Evolutionary conservation across 1,140 invertebrate genomes (phyloP).

Genomic region (Pinna nobilis): DNA sequence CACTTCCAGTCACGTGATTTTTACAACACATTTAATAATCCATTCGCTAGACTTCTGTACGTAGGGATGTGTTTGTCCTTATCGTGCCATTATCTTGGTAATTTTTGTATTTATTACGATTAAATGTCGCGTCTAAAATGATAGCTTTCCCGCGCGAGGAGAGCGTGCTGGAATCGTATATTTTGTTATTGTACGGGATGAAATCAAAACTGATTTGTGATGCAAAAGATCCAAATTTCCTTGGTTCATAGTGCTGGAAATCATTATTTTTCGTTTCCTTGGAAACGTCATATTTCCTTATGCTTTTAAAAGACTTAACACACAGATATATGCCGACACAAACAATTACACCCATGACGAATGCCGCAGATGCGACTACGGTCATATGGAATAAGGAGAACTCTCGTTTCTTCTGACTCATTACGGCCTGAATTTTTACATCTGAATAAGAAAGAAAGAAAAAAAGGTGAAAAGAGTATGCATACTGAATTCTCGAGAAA

Average conservation of each 20-base stretch:
- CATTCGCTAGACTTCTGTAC: constrained; percentile 8
- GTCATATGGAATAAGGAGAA: constrained; percentile 52
- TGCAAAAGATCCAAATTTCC: constrained; percentile 35
- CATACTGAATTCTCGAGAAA: neutral
- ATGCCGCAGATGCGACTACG: constrained; percentile 46
- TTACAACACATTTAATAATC: neutral
- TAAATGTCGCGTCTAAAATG: constrained; percentile 6
- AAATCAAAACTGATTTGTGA: constrained; percentile 50
- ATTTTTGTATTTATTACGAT: constrained; percentile 10
- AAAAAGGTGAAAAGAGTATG: neutral
- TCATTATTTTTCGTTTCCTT: constrained; percentile 28
- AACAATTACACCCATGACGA: constrained; percentile 54
- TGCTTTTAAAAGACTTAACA: constrained; percentile 41
- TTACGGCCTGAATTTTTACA: neutral
- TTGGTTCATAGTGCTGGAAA: constrained; percentile 15
- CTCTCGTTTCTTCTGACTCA: constrained; percentile 1
- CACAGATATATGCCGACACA: constrained; percentile 52
- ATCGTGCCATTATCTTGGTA: constrained; percentile 8
- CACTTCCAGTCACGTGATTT: too few relatives aligned
- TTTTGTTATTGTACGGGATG: constrained; percentile 41
- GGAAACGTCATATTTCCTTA: constrained; percentile 34
- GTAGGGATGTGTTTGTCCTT: constrained; percentile 11
- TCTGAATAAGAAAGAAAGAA: neutral
- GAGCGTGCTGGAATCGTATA: constrained; percentile 35
- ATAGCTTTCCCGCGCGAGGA: constrained; percentile 18